Conservation (phyloP, 2,797 vertebrate species). For the Acipenser transmontanus region DNA sequence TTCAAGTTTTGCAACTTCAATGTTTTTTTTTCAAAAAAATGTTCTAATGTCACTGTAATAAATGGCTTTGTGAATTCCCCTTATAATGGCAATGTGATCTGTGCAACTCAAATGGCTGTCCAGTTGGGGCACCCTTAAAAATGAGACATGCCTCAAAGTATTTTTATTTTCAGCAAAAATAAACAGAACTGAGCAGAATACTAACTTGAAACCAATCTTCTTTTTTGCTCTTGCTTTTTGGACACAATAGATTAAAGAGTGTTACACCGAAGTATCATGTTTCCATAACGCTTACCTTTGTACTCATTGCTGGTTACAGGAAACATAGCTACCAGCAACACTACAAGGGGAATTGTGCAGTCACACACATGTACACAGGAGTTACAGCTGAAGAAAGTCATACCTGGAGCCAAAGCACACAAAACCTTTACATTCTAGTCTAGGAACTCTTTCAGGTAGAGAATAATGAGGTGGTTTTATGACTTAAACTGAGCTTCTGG, state of each 20-base stretch:
- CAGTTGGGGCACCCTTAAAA: too few species aligned
- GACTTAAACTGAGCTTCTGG: too few species aligned
- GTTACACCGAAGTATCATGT: background rate
- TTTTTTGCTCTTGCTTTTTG: background rate
- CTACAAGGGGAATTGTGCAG: background rate
- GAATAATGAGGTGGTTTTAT: too few species aligned
- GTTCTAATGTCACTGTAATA: too few species aligned
- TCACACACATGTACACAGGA: background rate
- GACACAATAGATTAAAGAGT: background rate
- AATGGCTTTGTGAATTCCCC: too few species aligned
- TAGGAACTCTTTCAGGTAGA: too few species aligned
- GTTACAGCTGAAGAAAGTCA: background rate
- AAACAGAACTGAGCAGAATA: background rate
- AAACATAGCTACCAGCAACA: background rate
- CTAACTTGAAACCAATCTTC: background rate
- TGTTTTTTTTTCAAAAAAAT: too few species aligned
- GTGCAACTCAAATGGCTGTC: too few species aligned
- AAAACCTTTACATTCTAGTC: too few species aligned
- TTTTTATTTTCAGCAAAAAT: background rate
- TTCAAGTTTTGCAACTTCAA: too few species aligned
- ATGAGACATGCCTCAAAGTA: too few species aligned
- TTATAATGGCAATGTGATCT: too few species aligned
- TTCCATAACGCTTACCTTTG: conserved; percentile 21
- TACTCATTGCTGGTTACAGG: background rate
- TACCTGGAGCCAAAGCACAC: background rate